Evolutionary conservation across 2,113 vertebrate genomes (phyloP).

Genomic region (Callipepla californica): DNA sequence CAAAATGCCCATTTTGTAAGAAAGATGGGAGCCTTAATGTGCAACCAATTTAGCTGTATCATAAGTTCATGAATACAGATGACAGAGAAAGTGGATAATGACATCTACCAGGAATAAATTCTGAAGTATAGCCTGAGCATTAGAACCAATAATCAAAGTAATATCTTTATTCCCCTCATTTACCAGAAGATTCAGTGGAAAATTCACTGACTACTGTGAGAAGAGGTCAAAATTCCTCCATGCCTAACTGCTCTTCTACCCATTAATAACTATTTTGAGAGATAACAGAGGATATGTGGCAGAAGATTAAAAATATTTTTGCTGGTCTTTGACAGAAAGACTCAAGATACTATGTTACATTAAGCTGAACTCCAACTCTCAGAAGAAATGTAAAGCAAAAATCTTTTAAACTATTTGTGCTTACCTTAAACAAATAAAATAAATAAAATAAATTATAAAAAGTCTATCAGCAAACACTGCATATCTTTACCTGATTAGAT

Average conservation of each 20-base stretch:
- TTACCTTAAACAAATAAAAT: neutral
- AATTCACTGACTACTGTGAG: neutral
- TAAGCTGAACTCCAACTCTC: neutral
- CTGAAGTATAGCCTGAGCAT: neutral
- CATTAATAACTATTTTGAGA: neutral
- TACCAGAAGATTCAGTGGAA: neutral
- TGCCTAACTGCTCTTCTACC: neutral
- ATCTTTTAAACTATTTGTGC: neutral
- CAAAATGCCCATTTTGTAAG: neutral
- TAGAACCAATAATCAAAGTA: neutral
- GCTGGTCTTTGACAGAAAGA: neutral
- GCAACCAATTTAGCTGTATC: accelerated
- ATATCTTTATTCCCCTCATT: neutral
- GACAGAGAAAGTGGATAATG: neutral
- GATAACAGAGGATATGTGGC: neutral
- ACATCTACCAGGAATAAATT: neutral
- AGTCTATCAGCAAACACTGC: neutral
- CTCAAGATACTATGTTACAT: neutral
- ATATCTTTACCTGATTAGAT: neutral
- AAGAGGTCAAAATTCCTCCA: neutral
- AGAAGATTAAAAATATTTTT: neutral
- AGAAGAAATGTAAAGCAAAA: neutral
- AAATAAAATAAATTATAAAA: neutral
- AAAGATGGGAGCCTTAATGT: neutral
- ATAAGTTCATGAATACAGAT: neutral